A percentile compares a stretch with the other conserved stretches of the same genome.
Conservation (phyloP, 2,888 invertebrate species). For the Netelia virgata region DNA sequence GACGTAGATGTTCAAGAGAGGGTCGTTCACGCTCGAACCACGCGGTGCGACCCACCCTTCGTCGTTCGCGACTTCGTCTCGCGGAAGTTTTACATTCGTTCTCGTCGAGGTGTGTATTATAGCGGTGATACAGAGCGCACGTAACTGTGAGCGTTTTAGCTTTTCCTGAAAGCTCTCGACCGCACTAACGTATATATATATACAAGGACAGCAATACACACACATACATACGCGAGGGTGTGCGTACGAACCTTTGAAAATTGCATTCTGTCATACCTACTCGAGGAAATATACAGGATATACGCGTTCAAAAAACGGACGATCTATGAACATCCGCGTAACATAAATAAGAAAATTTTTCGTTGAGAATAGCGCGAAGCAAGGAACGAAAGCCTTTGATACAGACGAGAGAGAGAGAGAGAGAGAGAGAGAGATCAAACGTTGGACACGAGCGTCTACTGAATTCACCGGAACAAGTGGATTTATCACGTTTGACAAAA, state of each 20-base stretch:
- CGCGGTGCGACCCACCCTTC: conserved; percentile 10
- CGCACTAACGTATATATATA: neutral
- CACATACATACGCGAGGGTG: neutral
- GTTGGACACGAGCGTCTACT: neutral
- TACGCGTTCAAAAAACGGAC: conserved; percentile 43
- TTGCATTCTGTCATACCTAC: conserved; percentile 54
- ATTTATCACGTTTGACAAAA: neutral
- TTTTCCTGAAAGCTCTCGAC: conserved; percentile 21
- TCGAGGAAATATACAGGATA: neutral
- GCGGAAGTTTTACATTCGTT: conserved; percentile 73
- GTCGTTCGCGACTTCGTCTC: conserved; percentile 64
- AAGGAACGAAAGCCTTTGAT: conserved; percentile 37
- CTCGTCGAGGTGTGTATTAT: conserved; percentile 70
- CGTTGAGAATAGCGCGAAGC: conserved; percentile 25
- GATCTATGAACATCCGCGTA: conserved; percentile 68
- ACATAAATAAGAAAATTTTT: conserved; percentile 65
- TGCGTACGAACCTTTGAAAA: conserved; percentile 43
- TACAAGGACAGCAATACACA: neutral
- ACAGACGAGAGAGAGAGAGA: too few relatives aligned
- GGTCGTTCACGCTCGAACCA: conserved; percentile 20
- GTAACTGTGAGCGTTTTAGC: conserved; percentile 15
- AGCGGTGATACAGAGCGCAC: conserved; percentile 28
- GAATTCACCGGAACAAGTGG: neutral
- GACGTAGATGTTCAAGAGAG: conserved; percentile 6
- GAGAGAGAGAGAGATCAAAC: neutral